These are phyloP conservation scores for Agelas oroides DNA, from an alignment of 37 sponge, comb jelly and placozoan genomes.

Conservation along the genomic window DNA sequence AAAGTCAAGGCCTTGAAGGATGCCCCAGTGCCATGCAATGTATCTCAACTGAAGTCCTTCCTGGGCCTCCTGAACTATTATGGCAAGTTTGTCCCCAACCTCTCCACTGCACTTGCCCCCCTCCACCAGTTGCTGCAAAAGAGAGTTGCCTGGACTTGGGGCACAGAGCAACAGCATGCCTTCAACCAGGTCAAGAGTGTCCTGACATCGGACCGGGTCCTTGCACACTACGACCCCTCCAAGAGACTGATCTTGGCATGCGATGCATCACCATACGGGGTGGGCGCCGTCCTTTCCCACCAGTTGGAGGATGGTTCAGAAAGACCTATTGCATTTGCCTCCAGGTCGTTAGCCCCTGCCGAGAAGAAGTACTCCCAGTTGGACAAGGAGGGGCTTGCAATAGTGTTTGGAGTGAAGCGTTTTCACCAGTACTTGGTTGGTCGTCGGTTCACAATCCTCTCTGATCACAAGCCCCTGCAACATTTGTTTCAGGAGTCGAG, in stretches of 20 bases:
- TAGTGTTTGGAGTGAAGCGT: constrained; percentile 35
- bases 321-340: too few relatives aligned
- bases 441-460: constrained; percentile 4
- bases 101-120: constrained; percentile 4
- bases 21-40: neutral
- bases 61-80: constrained; percentile 5
- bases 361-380: constrained; percentile 47
- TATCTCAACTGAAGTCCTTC: constrained; percentile 6
- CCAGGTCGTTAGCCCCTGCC: too few relatives aligned
- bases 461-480: constrained; percentile 48
- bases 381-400: constrained; percentile 33
- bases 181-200: too few relatives aligned
- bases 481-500: constrained; percentile 4
- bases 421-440: constrained; percentile 44
- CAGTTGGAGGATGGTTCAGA: too few relatives aligned
- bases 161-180: too few relatives aligned
- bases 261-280: too few relatives aligned
- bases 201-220: too few relatives aligned
- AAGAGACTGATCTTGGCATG: too few relatives aligned
- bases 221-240: too few relatives aligned
- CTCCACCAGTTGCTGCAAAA: neutral
- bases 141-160: neutral
- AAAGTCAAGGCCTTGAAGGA: constrained; percentile 13
- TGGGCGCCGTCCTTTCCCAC: too few relatives aligned
- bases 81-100: constrained; percentile 13